These are phyloP conservation scores for Eupithecia subumbrata DNA, from an alignment of 2,888 invertebrate genomes.

Conservation along the genomic window DNA sequence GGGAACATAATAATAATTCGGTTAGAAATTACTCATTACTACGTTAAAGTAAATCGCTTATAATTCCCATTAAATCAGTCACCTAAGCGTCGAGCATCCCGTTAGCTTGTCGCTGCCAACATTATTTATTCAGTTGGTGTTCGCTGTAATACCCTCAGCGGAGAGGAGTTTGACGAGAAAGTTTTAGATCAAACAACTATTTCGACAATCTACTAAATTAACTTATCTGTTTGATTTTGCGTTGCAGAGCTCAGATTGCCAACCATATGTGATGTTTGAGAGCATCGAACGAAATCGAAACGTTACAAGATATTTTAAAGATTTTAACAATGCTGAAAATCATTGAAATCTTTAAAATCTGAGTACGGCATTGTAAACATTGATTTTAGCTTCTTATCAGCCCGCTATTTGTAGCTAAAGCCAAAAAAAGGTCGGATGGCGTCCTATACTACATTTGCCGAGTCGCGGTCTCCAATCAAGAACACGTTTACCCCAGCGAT, in stretches of 20 bases:
- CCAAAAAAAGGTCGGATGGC: too few relatives aligned
- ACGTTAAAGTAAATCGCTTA: neutral
- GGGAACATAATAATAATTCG: neutral
- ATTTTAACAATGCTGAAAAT: too few relatives aligned
- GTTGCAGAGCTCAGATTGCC: neutral
- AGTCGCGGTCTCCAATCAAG: too few relatives aligned
- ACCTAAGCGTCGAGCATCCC: neutral
- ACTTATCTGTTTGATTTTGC: neutral
- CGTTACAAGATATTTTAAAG: too few relatives aligned
- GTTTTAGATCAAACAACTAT: neutral
- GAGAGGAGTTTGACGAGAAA: neutral
- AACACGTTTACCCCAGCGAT: too few relatives aligned
- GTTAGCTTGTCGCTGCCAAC: neutral
- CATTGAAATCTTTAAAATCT: too few relatives aligned
- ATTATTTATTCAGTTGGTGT: neutral
- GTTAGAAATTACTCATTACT: neutral
- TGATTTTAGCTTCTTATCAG: too few relatives aligned
- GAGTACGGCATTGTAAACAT: too few relatives aligned
- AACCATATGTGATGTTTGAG: too few relatives aligned
- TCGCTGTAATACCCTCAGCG: neutral
- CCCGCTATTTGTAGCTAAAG: too few relatives aligned
- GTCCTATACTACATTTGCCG: too few relatives aligned
- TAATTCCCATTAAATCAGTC: neutral
- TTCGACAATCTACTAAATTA: neutral
- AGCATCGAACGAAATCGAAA: too few relatives aligned